Conservation (phyloP, 2,113 vertebrate genomes). For the Tragelaphus scriptus region DNA sequence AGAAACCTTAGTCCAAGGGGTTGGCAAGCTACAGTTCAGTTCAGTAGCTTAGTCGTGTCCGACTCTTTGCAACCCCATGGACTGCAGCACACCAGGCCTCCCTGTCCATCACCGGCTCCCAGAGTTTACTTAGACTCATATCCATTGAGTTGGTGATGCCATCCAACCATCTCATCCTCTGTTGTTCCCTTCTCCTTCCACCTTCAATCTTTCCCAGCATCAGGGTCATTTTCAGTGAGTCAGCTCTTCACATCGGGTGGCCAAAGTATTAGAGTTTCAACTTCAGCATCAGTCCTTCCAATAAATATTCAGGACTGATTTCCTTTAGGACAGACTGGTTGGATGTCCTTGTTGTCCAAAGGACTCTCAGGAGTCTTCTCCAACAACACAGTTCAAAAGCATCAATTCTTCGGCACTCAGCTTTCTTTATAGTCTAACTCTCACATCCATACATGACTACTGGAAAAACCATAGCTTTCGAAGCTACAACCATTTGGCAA, state of each 20-base stretch:
- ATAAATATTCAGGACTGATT: not conserved
- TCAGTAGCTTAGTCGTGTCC: not conserved
- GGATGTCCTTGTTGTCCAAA: not conserved
- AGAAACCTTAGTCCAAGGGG: not conserved
- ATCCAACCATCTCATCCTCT: not conserved
- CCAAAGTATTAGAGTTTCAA: not conserved
- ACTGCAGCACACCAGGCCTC: not conserved
- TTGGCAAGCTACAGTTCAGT: not conserved
- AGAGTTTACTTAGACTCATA: not conserved
- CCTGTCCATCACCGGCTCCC: not conserved
- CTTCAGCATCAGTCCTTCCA: not conserved
- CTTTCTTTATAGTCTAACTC: not conserved
- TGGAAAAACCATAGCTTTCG: not conserved
- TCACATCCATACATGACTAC: not conserved
- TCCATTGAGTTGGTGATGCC: not conserved
- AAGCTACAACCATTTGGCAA: not conserved
- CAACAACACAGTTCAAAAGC: not conserved
- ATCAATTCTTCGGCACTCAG: not conserved
- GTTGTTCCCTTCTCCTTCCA: not conserved
- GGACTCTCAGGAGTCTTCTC: not conserved
- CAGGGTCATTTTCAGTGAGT: not conserved
- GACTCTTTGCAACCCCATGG: not conserved
- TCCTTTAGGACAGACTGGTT: not conserved
- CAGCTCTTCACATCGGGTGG: not conserved
- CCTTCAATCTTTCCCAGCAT: not conserved